A percentile compares a stretch with the other conserved stretches of the same genome.
These are phyloP conservation scores for Lordiphosa fenestrarum DNA, from an alignment of 2,888 invertebrate genomes.

Conservation along the genomic window DNA sequence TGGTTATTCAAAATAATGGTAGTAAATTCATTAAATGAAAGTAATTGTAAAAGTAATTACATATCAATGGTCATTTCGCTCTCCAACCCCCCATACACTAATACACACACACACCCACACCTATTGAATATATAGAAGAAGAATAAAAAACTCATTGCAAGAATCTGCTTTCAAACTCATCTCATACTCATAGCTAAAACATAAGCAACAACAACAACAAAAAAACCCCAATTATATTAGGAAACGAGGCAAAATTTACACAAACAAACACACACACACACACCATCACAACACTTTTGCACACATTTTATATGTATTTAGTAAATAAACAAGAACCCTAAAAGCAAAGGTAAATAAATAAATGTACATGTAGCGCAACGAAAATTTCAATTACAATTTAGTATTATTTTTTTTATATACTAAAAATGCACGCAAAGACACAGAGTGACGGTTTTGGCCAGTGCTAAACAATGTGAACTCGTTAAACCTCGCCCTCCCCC, in stretches of 20 bases:
- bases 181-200: constrained; percentile 69
- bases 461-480: constrained; percentile 49
- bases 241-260: constrained; percentile 51
- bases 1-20: no score
- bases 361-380: constrained; percentile 41
- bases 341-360: constrained; percentile 20
- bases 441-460: constrained; percentile 56
- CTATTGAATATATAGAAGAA: constrained; percentile 28
- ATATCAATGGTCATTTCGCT: no score
- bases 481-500: constrained; percentile 59
- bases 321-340: constrained; percentile 14
- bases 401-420: constrained; percentile 48
- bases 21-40: no score
- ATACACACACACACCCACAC: constrained; percentile 25
- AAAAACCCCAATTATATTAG: constrained; percentile 10
- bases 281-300: constrained; percentile 29
- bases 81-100: constrained; percentile 17
- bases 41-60: no score
- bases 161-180: constrained; percentile 73
- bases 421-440: constrained; percentile 11
- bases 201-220: constrained; percentile 46
- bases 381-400: constrained; percentile 51
- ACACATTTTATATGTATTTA: constrained; percentile 43
- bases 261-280: constrained; percentile 13
- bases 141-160: constrained; percentile 54